Percentiles rank a stretch among this genome's conserved stretches.
These are phyloP conservation scores for Colinus virginianus DNA, from an alignment of 2,113 vertebrate genomes.

Conservation along the genomic window DNA sequence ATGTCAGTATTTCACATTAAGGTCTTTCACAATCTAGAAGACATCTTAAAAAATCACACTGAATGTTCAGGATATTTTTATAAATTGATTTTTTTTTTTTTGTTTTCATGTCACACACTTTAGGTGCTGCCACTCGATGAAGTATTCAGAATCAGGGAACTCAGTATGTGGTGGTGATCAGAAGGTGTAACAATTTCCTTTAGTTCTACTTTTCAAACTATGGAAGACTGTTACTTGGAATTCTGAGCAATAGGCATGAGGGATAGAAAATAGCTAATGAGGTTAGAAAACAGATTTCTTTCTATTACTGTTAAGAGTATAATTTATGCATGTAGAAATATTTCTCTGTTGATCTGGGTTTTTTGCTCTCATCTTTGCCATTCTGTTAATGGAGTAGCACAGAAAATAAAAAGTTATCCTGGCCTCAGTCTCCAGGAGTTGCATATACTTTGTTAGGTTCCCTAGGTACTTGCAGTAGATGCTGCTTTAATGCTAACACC, in stretches of 20 bases:
- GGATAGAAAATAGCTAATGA: background rate
- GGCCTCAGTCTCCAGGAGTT: background rate
- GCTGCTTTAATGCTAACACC: background rate
- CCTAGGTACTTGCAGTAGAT: background rate
- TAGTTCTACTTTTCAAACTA: background rate
- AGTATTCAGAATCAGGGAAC: background rate
- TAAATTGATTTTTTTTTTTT: background rate
- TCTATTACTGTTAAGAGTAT: background rate
- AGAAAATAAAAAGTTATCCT: background rate
- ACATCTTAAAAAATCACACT: background rate
- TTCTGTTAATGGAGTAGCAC: background rate
- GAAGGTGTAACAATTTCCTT: background rate
- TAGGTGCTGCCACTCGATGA: background rate
- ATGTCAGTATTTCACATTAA: background rate
- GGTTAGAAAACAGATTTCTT: background rate
- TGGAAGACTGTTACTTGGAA: background rate
- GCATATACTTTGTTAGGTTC: background rate
- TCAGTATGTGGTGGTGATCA: background rate
- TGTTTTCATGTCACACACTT: accelerated
- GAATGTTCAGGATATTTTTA: background rate
- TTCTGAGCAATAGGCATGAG: background rate
- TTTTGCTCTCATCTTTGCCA: background rate
- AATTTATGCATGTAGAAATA: background rate
- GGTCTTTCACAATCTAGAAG: background rate
- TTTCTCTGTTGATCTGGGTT: background rate